Evolutionary conservation across 2,797 vertebrate genomes (phyloP), one percentile per base, ranked within the genome.

Genomic region (Sorex maritimensis): DNA sequence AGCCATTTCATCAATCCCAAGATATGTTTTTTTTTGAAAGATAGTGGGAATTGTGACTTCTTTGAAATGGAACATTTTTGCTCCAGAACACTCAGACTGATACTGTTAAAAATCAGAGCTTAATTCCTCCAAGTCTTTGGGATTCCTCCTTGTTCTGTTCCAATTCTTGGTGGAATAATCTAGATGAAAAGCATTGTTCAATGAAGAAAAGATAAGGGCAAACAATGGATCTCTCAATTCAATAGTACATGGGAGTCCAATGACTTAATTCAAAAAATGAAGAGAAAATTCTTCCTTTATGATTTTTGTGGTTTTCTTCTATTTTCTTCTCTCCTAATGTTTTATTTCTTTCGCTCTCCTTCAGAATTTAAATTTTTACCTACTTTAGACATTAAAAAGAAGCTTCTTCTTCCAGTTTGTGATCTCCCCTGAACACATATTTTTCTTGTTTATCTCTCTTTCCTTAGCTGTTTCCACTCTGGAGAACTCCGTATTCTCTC

Each of bases 301-400:
- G 41, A 86, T 71, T n/a, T 82, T 11, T 34, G 21, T 49, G 2
- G 6, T 55, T 83, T 69, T 49, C 21, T 65, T 52, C 2, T 71
- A 2, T 46, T 90, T 74, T 12, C 8, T 88, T 19, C 19, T 88
- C 0, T 88, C 1, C 2, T 14, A 49, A 14, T n/a, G 41, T 2
- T 28, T 73, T 6, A 15, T 79, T 88, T 28, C 17, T 24, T 78
- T n/a, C 55, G 46, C 23, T 73, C 17, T n/a, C 84, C 87, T 49
- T 63, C 52, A 38, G 28, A 92, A 69, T 85, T 41, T 71, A 75
- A 52, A 81, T 1, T 67, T 78, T 94, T 83, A 55, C 67, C 92
- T 24, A 69, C 23, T 88, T 4, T 17, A 92, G 68, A 77, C 71
- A 81, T 38, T 84, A 81, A 81, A n/a, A 73, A 63, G 19, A 61